These are phyloP conservation scores for Desmodus rotundus DNA, from an alignment of 2,113 vertebrate genomes.

Conservation along the genomic window DNA sequence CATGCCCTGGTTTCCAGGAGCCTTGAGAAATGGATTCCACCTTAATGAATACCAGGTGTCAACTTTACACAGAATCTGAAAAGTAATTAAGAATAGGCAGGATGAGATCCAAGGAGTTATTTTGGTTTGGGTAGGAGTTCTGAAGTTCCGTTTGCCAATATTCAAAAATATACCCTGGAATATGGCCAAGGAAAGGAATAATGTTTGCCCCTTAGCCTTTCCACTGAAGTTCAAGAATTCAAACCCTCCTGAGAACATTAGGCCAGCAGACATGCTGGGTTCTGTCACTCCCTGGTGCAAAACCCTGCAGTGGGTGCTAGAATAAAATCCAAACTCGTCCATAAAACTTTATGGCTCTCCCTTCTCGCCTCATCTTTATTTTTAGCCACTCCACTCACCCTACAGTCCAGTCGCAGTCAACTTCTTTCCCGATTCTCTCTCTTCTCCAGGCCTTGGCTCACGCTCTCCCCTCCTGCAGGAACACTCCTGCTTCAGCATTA, in stretches of 20 bases:
- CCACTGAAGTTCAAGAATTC: neutral
- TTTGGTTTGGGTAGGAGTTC: constrained; percentile 10
- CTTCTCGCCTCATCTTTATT: neutral
- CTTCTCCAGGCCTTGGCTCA: neutral
- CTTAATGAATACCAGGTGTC: constrained; percentile 17
- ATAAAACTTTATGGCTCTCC: neutral
- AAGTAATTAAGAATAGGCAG: neutral
- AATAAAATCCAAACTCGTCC: neutral
- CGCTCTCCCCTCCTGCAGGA: neutral
- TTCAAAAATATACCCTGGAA: neutral
- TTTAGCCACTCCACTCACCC: neutral
- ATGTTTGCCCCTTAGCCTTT: neutral
- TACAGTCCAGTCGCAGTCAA: neutral
- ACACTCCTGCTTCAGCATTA: neutral
- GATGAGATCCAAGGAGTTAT: neutral
- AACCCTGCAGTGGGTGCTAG: neutral
- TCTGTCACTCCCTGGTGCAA: neutral
- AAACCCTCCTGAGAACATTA: neutral
- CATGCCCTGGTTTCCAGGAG: neutral
- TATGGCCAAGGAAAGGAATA: neutral
- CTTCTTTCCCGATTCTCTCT: neutral
- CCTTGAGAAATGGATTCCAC: neutral
- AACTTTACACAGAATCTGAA: neutral
- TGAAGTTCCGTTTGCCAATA: neutral
- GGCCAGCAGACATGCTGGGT: neutral